phyloP scores from a whole-genome alignment of 92 coral and sea anemone genomes.

The Desmophyllum pertusum region DNA sequence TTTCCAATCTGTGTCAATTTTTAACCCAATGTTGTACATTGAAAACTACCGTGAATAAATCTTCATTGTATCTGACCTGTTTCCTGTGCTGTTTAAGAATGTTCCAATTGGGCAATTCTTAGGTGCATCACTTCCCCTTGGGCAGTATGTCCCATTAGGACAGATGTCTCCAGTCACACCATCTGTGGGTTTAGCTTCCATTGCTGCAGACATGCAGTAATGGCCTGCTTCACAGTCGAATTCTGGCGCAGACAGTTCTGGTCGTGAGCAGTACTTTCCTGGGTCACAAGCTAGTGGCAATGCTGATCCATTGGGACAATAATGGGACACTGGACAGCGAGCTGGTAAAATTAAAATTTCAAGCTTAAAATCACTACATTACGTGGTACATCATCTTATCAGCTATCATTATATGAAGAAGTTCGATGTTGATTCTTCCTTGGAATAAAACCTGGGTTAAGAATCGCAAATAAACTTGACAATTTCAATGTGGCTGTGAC shows the following conservation, averaged over 20 bases:
- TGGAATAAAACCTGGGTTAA: background rate
- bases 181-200: constrained; percentile 73
- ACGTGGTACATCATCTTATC: background rate
- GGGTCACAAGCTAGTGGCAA: constrained; percentile 82
- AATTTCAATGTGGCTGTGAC: background rate
- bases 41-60: background rate
- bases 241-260: constrained; percentile 74
- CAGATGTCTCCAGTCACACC: constrained; percentile 84
- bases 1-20: background rate
- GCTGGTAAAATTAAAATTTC: constrained; percentile 44
- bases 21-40: background rate
- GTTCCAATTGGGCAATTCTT: constrained; percentile 83
- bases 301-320: constrained; percentile 94
- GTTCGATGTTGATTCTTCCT: too few relatives aligned
- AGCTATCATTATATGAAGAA: too few relatives aligned
- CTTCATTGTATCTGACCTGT: constrained; percentile 57
- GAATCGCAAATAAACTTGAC: background rate
- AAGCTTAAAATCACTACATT: background rate
- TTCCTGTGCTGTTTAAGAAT: constrained; percentile 90
- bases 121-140: constrained; percentile 84
- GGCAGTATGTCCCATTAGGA: constrained; percentile 89
- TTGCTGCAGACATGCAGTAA: constrained; percentile 76
- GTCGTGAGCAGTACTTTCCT: constrained; percentile 78
- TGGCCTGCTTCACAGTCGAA: constrained; percentile 92
- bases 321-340: constrained; percentile 78